Conservation (phyloP, 2,113 vertebrate species). For the Regulus satrapa region DNA sequence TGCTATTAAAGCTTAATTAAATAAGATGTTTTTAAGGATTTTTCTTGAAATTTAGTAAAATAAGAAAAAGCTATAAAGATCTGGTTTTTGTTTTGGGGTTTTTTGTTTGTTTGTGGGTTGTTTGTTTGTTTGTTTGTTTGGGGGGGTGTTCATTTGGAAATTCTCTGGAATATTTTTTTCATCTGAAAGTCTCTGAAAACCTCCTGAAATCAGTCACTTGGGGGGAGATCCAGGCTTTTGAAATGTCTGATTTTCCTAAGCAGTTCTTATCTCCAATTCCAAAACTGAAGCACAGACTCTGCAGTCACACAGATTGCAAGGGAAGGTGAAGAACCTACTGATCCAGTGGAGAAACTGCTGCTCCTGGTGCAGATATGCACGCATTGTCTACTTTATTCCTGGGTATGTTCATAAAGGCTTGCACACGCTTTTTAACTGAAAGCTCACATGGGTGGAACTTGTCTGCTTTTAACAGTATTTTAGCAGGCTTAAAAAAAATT, state of each 20-base stretch:
- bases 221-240: not conserved
- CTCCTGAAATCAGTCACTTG: not conserved
- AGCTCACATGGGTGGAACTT: not conserved
- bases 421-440: not conserved
- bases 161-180: not conserved
- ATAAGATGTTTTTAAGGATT: not conserved
- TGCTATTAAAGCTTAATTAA: not conserved
- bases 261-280: not conserved
- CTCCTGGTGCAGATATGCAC: not conserved
- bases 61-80: too few species aligned
- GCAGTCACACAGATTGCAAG: not conserved
- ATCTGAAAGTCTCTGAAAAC: not conserved
- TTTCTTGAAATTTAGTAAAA: not conserved
- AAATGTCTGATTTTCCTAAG: not conserved
- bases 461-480: not conserved
- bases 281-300: not conserved
- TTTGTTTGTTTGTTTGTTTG: not conserved
- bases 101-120: not conserved
- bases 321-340: not conserved
- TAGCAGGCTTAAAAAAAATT: not conserved
- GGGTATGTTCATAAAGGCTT: not conserved
- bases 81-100: not conserved
- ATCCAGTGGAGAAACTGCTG: not conserved
- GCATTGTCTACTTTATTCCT: not conserved
- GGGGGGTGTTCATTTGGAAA: not conserved